A percentile compares a stretch with the other conserved stretches of the same genome.
Evolutionary conservation across 2,113 vertebrate genomes (phyloP).

Genomic region (Ptilorrhoa leucosticta): DNA sequence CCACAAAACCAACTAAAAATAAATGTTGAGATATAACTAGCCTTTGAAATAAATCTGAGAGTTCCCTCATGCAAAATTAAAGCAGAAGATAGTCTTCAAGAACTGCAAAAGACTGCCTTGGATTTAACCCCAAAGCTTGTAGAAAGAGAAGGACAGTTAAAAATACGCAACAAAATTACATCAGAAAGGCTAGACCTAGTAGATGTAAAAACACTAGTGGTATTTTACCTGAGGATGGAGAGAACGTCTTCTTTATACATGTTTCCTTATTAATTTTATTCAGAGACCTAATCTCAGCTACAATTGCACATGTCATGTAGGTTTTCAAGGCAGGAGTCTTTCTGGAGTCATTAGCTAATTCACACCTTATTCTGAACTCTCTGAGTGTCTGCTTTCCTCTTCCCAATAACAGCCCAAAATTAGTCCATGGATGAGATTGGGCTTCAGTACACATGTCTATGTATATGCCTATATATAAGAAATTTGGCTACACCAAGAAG

Average conservation of each 20-base stretch:
- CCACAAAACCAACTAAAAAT: not conserved
- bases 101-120: not conserved
- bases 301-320: not conserved
- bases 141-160: not conserved
- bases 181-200: not conserved
- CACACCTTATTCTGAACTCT: not conserved
- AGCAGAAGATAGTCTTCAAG: not conserved
- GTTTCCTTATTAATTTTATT: not conserved
- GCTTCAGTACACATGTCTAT: not conserved
- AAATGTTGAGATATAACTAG: not conserved
- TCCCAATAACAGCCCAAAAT: not conserved
- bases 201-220: not conserved
- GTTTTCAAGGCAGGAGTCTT: not conserved
- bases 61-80: not conserved
- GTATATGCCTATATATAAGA: rapidly evolving
- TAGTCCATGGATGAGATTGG: not conserved
- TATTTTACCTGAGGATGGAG: not conserved
- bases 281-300: not conserved
- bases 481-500: not conserved
- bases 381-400: not conserved
- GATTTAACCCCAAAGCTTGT: not conserved
- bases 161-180: not conserved
- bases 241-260: not conserved
- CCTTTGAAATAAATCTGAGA: not conserved
- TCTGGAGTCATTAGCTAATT: not conserved